Evolutionary conservation across 2,113 vertebrate genomes (phyloP).

Genomic region (Lycocorax pyrrhopterus): DNA sequence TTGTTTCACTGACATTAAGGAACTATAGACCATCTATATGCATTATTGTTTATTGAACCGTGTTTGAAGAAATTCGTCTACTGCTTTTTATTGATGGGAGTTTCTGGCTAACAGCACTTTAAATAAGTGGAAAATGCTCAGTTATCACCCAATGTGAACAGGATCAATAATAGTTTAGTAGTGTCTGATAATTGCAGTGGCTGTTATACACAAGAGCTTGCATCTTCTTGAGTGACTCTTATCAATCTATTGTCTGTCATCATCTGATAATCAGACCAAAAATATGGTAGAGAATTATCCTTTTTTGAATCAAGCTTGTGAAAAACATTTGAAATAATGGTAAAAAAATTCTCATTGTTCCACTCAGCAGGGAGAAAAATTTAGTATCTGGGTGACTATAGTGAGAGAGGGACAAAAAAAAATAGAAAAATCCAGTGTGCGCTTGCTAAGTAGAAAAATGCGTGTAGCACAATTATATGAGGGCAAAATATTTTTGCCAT

Average conservation of each 20-base stretch:
- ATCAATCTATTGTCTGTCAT: constrained; percentile 85
- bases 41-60: constrained; percentile 74
- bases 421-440: background rate
- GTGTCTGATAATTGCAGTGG: constrained; percentile 91
- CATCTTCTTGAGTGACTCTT: constrained; percentile 89
- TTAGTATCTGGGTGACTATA: constrained; percentile 38
- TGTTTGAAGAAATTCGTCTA: constrained; percentile 83
- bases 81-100: constrained; percentile 83
- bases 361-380: constrained; percentile 57
- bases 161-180: constrained; percentile 86
- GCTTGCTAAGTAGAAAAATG: background rate
- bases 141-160: constrained; percentile 82
- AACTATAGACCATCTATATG: constrained; percentile 53
- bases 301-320: constrained; percentile 73
- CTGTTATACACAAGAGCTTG: constrained; percentile 85
- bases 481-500: background rate
- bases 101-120: constrained; percentile 88
- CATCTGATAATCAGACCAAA: constrained; percentile 80
- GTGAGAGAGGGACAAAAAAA: background rate
- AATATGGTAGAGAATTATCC: constrained; percentile 72
- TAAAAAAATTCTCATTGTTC: constrained; percentile 63
- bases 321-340: constrained; percentile 74
- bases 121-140: constrained; percentile 90
- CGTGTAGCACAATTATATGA: background rate
- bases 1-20: constrained; percentile 66